Evolutionary conservation across 2,113 vertebrate genomes (phyloP), one percentile per base, ranked within the genome.

Genomic region (Proterorhinus semilunaris): DNA sequence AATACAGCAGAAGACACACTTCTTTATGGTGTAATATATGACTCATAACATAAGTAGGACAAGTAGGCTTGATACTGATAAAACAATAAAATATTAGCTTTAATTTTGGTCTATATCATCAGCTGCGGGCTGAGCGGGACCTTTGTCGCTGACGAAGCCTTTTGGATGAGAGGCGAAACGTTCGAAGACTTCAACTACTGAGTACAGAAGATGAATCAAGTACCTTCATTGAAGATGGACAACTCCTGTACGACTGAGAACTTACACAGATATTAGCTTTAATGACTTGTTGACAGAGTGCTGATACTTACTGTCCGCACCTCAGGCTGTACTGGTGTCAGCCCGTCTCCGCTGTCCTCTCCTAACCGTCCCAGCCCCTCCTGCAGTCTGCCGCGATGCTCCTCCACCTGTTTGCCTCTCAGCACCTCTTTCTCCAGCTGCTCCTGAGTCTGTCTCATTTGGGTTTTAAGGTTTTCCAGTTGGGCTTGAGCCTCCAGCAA

Each of bases 341-440:
- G 65, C 75, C 79, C 90, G 2, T 79, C 68, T 64, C 78, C 87
- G 53, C 82, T 75, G 62, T 68, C 62, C 83, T 42, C 91, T 86
- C 54, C 91, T 12, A 93, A 76, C 49, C 86, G 86, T 62, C 90
- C 82, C 72, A 96, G 80, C 11, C 90, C 90, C 74, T 94, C 93
- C 80, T 94, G 91, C 51, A 95, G 89, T 42, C 85, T 84, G 72
- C 92, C 91, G 70, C 91, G 93, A 81, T 98, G 94, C 36, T 89
- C 87, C 66, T 94, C 93, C 51, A 96, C 84, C 65, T 83, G 87
- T 77, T 80, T 87, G 54, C 93, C 89, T 67, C 92, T 89, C 36
- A 92, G 88, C 62, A 80, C 89, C 74, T 94, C 94, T 71, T 88
- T 89, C 59, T 93, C 90, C 76, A 98, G 92, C 73, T 95, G 94